Evolutionary conservation across 2,888 invertebrate species (phyloP), one percentile per base, ranked within the genome.

Genomic region (Encarsia formosa): DNA sequence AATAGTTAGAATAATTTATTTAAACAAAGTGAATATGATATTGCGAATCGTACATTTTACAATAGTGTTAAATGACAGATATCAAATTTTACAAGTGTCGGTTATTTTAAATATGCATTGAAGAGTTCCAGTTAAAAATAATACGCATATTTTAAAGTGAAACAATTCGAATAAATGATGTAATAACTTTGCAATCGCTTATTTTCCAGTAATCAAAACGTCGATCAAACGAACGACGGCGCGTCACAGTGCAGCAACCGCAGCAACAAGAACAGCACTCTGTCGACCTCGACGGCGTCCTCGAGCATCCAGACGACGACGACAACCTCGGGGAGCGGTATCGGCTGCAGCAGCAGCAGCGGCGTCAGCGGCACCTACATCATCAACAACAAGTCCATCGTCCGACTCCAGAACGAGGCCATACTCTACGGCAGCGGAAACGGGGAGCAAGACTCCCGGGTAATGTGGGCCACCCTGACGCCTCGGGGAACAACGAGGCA

Each of bases 391-490:
- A n/a, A n/a, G n/a, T 20, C 45, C 3, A 15, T 46, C 23, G 52
- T 47, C 4, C 61, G 71, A 26, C 65, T 72, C 43, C 78, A 67
- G 68, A 80, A 74, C 63, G 84, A 81, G 50, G 78, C 81, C 1
- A 80, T 81, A 24, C 71, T 81, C 3, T 82, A 82, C 69, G 81
- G 81, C 2, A 77, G 78, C 56, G 51, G 49, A 20, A 29, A 29
- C 2, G 8, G 8, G 8, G 13, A 35, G 35, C 78, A 83, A 13
- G 85, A 86, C 66, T 84, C 84, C 4, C 78, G 86, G 6, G 81
- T 86, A 2, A 78, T 88, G 39, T 91, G 91, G 91, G 91, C 91
- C 1, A 88, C 91, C 0, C 74, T 91, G 9, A 90, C 90, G 0
- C 90, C 90, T 0, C 81, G 88, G 18, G 79, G 79, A 45, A 89